These are phyloP conservation scores for Lepidochrysops patricia DNA, from an alignment of 2,888 invertebrate genomes.

Conservation along the genomic window DNA sequence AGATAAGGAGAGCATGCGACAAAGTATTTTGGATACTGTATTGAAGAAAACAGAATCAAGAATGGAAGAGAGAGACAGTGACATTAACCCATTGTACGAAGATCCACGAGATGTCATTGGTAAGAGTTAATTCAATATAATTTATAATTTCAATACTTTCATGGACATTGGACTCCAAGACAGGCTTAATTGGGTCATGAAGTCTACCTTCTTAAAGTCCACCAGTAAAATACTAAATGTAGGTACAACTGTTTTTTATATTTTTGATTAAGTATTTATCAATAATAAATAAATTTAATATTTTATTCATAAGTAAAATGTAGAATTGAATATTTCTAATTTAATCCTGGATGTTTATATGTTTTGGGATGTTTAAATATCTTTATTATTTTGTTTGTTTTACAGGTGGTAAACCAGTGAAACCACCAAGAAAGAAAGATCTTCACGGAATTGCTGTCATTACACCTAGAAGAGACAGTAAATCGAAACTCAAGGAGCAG, in stretches of 20 bases:
- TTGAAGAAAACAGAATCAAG: slow-evolving; percentile 44
- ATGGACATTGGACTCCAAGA: not conserved
- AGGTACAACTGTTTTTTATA: too few relatives aligned
- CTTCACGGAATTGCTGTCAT: slow-evolving; percentile 41
- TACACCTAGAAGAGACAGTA: slow-evolving; percentile 43
- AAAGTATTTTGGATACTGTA: slow-evolving; percentile 50
- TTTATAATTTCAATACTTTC: not conserved
- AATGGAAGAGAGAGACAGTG: slow-evolving; percentile 33
- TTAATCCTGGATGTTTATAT: too few relatives aligned
- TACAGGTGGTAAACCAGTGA: slow-evolving; percentile 44
- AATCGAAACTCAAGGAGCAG: slow-evolving; percentile 55
- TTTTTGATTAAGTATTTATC: too few relatives aligned
- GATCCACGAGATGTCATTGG: slow-evolving; percentile 63
- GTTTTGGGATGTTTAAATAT: not conserved
- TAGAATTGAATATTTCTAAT: too few relatives aligned
- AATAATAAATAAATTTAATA: too few relatives aligned
- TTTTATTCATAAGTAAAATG: too few relatives aligned
- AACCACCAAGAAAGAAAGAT: slow-evolving; percentile 53
- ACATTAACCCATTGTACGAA: slow-evolving; percentile 54
- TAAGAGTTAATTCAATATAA: slow-evolving; percentile 26
- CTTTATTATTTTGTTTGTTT: slow-evolving; percentile 16
- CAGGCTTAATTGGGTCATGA: not conserved
- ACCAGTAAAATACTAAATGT: not conserved
- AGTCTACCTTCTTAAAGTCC: not conserved
- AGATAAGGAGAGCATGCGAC: slow-evolving; percentile 45